Base-by-base conservation (phyloP, 2,888 invertebrate genomes). In the Hydropsyche betteni region DNA sequence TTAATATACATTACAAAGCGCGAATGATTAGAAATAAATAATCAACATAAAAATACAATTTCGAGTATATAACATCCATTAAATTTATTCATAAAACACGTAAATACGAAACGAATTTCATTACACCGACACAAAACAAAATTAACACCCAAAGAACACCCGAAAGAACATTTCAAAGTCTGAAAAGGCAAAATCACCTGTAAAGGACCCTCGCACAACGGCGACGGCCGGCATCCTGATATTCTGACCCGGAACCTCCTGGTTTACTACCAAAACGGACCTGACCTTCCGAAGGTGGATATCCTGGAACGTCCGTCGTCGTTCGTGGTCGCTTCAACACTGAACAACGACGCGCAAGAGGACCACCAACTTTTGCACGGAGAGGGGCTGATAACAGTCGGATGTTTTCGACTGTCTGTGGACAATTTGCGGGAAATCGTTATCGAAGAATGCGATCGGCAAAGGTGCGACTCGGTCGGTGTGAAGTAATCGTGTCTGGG, bases 221-320 rank as follows among this genome's bases (percentile, higher is more conserved):
- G 76, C 69, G 8, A 76, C 74, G 10, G 76, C 74, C n/a, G 76
- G 76, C 76, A 76, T 76, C 68, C 55, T 73, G 69, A 44, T 36
- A 68, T 68, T 64, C 44, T 61, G 16, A 36, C 38, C 50, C 5
- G n/a, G 51, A 24, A 24, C 24, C 33, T 52, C 36, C 53, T 44
- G 10, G 58, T 8, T 44, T 44, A 44, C 6, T 44, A 44, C 4
- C 6, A 44, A 44, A 33, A 44, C n/a, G 16, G 10, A 33, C 24
- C 58, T 34, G 14, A 52, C 53, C 53, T 10, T 34, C 24, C 64
- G 34, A 34, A 16, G 64, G 8, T 7, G 12, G 64, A 34, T 33
- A 14, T 14, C n/a, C 16, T 69, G 12, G 69, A 36, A 2, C 53
- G 71, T 33, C 44, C 24, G 34, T 53, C 14, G 52, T 44, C 53